Evolutionary conservation across 2,888 invertebrate species (phyloP).

Genomic region (Harpalus rubripes): DNA sequence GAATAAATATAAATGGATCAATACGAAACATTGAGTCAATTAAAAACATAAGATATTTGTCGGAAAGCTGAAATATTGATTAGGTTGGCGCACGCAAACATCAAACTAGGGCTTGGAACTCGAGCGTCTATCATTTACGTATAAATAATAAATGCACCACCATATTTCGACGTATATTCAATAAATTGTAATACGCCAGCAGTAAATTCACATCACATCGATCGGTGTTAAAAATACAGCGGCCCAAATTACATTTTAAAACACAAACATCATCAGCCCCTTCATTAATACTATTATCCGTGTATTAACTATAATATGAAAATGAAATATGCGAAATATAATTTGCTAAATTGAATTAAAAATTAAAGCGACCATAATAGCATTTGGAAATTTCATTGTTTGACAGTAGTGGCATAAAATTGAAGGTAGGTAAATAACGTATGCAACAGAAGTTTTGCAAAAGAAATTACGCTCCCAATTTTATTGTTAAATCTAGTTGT

Average conservation of each 20-base stretch:
- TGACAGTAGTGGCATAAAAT: conserved; percentile 47
- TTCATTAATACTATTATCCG: conserved; percentile 48
- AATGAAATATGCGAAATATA: conserved; percentile 38
- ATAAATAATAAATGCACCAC: conserved; percentile 54
- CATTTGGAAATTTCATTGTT: conserved; percentile 39
- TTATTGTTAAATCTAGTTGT: too few species aligned
- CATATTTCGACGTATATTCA: conserved; percentile 51
- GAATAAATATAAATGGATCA: conserved; percentile 16
- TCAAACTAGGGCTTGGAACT: conserved; percentile 40
- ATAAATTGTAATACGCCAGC: conserved; percentile 37
- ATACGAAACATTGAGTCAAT: conserved; percentile 37
- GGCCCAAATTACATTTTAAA: conserved; percentile 43
- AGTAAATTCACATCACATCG: conserved; percentile 40
- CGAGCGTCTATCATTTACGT: conserved; percentile 45
- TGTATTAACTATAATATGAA: conserved; percentile 42
- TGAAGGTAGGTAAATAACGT: conserved; percentile 48
- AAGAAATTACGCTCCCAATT: too few species aligned
- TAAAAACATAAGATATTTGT: conserved; percentile 40
- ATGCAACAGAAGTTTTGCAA: too few species aligned
- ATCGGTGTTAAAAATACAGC: conserved; percentile 13
- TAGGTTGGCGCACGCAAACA: conserved; percentile 25
- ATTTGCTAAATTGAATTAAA: conserved; percentile 56
- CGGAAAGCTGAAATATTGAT: conserved; percentile 41
- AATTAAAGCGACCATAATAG: conserved; percentile 24
- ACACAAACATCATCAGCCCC: conserved; percentile 41